Conservation (phyloP, 2,113 vertebrate genomes). For the Mionectes macconnelli region DNA sequence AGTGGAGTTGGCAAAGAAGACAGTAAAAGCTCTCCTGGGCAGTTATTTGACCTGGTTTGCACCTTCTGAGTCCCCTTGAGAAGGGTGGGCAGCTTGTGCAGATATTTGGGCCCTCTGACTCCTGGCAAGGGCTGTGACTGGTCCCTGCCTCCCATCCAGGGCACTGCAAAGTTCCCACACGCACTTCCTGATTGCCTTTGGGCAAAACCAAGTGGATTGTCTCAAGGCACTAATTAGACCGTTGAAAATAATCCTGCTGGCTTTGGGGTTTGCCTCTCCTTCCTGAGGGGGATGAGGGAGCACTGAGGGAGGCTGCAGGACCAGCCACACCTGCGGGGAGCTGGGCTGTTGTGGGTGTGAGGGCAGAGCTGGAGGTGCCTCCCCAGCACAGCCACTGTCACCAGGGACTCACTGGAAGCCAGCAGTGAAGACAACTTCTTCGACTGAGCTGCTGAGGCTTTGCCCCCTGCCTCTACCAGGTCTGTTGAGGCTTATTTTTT, state of each 20-base stretch:
- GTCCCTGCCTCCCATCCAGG: neutral
- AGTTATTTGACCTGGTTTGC: neutral
- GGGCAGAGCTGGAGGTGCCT: neutral
- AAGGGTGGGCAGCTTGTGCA: neutral
- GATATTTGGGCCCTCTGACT: neutral
- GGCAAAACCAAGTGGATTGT: neutral
- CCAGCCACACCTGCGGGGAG: neutral
- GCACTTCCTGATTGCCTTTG: neutral
- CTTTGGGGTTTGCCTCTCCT: neutral
- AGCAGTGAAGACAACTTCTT: neutral
- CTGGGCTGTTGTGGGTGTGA: neutral
- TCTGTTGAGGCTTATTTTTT: neutral
- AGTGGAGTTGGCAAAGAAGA: neutral
- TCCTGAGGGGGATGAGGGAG: neutral
- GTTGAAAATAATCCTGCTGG: neutral
- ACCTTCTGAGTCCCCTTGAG: neutral
- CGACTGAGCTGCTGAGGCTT: neutral
- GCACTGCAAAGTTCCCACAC: neutral
- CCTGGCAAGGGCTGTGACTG: neutral
- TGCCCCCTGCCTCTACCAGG: neutral
- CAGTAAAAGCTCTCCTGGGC: neutral
- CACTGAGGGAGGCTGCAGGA: neutral
- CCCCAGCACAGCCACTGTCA: neutral
- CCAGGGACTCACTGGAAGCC: rapidly evolving
- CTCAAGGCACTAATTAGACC: neutral